Conservation (phyloP, 37 sponge, comb jelly and placozoan species). For the Mnemiopsis leidyi region DNA sequence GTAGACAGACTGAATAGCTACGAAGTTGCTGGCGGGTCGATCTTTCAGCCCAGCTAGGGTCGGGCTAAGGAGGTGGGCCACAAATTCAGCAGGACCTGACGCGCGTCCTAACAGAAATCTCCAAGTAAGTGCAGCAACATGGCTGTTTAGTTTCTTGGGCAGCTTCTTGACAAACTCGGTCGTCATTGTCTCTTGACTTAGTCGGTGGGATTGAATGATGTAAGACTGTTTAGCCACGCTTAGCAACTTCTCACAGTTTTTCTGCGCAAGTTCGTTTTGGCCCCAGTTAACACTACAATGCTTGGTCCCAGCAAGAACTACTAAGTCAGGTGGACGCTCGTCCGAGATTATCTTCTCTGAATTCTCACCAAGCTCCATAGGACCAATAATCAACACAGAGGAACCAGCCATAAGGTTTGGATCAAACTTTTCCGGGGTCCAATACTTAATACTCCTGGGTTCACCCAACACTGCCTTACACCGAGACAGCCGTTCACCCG, state of each 20-base stretch:
- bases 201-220: neutral
- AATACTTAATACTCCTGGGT: neutral
- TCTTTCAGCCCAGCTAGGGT: neutral
- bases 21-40: neutral
- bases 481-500: neutral
- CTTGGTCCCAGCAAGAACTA: neutral
- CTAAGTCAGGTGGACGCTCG: neutral
- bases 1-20: neutral
- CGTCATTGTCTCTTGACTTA: neutral
- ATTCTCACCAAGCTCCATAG: neutral
- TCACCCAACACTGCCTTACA: neutral
- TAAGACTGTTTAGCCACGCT: neutral
- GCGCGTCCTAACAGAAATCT: neutral
- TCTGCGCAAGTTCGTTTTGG: neutral
- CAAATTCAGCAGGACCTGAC: neutral
- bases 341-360: neutral
- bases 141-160: neutral
- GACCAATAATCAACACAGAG: neutral
- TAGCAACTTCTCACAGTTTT: neutral
- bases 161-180: neutral
- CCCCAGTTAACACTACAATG: conserved; percentile 17
- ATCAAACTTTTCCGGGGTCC: neutral
- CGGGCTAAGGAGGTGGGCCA: neutral
- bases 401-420: neutral
- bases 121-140: neutral